phyloP scores from a whole-genome alignment of 2,113 vertebrate genomes.

The Machaerirhynchus nigripectus region DNA sequence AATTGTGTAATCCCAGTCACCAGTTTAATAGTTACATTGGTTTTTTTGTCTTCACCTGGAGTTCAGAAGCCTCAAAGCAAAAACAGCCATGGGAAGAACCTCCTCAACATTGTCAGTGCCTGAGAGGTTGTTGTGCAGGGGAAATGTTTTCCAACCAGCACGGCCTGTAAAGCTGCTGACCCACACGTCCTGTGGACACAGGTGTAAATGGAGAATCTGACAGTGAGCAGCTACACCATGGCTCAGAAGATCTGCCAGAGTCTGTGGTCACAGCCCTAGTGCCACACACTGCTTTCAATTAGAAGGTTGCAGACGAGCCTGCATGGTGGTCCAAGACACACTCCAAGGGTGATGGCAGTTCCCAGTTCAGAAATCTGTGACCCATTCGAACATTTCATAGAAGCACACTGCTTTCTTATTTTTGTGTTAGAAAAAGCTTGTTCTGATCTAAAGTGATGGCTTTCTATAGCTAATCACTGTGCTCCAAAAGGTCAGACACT shows the following conservation, averaged over 20 bases:
- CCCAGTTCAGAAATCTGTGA: not conserved
- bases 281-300: constrained; percentile 4
- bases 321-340: not conserved
- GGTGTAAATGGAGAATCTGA: constrained; percentile 3
- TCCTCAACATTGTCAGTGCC: not conserved
- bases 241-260: not conserved
- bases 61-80: not conserved
- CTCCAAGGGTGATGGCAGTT: not conserved
- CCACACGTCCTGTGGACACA: accelerated
- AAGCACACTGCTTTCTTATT: not conserved
- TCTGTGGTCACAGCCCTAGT: not conserved
- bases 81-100: not conserved
- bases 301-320: not conserved
- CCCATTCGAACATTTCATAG: not conserved
- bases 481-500: not conserved
- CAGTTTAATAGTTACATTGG: not conserved
- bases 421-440: not conserved
- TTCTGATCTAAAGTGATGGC: not conserved
- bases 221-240: not conserved
- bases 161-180: accelerated
- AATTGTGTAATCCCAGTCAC: not conserved
- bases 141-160: not conserved
- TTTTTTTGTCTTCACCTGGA: not conserved
- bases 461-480: not conserved
- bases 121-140: not conserved